Base-by-base conservation (phyloP, 2,113 vertebrate species). In the Sminthopsis crassicaudata region DNA sequence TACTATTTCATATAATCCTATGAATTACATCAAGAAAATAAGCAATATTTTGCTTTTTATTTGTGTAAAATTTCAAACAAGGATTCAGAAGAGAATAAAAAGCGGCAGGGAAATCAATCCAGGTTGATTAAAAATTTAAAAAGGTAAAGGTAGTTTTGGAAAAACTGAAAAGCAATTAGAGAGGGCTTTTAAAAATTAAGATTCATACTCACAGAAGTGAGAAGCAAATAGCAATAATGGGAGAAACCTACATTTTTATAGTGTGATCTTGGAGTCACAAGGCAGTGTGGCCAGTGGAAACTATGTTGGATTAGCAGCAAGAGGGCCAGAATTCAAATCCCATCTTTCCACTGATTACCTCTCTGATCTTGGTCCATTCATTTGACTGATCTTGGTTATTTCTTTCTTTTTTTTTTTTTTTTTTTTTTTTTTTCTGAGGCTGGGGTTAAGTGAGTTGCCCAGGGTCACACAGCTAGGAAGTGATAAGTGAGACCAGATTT, bases 101-200 rank as follows among this genome's bases (percentile, higher is more conserved):
- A 94, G 48, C 26, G 26, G 5, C 26, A 51, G 23, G 46, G 88
- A 95, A 90, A 91, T 92, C 90, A 92, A 91, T 93, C 16, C 46
- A 55, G 22, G 67, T 92, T 95, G 25, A 94, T 92, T 25, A 92
- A 14, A 67, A 16, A 9, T 14, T 0, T 90, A 57, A 92, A 30
- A 84, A 16, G 94, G 8, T 93, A 93, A 2, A 48, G 2, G 16
- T 90, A 94, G 24, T 96, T 96, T 94, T 51, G 2, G 42, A 92
- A 46, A 48, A 95, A 90, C n/a, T 95, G 93, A 54, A 90, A 8
- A 93, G 91, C 91, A 67, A 84, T 95, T 95, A 91, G 16, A 92
- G n/a, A 92, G 10, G 0, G 48, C 11, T 90, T 26, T 93, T 53
- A 91, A 53, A 53, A 53, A 2, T 53, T 4, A 92, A 3, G 53